phyloP scores from a whole-genome alignment of 2,888 invertebrate species.

The Eupithecia tripunctaria region DNA sequence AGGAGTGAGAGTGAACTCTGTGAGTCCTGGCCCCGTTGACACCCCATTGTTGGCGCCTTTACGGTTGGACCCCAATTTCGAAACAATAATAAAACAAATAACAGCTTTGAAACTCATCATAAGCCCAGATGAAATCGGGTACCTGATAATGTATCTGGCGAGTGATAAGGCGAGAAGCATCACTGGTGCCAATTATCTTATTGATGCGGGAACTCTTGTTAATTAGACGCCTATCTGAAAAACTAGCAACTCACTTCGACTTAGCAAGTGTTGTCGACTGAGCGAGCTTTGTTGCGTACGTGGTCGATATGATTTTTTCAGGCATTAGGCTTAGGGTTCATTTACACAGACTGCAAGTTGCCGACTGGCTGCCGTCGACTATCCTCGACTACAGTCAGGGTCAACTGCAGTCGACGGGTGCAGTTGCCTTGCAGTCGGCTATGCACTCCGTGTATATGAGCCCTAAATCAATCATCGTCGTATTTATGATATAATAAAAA shows the following conservation, averaged over 20 bases:
- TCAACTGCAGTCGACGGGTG: too few relatives aligned
- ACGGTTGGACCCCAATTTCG: conserved; percentile 13
- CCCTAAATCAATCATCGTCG: too few relatives aligned
- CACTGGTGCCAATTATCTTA: conserved; percentile 46
- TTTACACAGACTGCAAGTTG: too few relatives aligned
- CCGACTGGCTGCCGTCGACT: too few relatives aligned
- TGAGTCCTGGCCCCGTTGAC: conserved; percentile 90
- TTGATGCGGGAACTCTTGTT: conserved; percentile 46
- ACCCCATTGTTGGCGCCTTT: conserved; percentile 59
- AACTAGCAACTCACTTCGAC: background rate
- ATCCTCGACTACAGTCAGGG: too few relatives aligned
- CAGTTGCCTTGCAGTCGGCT: too few relatives aligned
- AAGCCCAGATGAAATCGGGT: conserved; percentile 51
- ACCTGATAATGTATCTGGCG: conserved; percentile 53
- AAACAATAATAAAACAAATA: conserved; percentile 3
- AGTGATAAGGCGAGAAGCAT: conserved; percentile 49
- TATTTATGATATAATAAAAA: too few relatives aligned
- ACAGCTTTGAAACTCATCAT: conserved; percentile 31
- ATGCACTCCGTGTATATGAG: too few relatives aligned
- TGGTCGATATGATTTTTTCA: too few relatives aligned
- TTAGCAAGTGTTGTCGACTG: background rate
- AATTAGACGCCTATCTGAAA: too few relatives aligned
- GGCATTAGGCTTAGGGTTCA: too few relatives aligned
- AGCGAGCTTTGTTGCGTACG: background rate
- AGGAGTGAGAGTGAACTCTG: conserved; percentile 87